Base-by-base conservation (phyloP, 2,797 vertebrate genomes). In the Clarias fuscus region DNA sequence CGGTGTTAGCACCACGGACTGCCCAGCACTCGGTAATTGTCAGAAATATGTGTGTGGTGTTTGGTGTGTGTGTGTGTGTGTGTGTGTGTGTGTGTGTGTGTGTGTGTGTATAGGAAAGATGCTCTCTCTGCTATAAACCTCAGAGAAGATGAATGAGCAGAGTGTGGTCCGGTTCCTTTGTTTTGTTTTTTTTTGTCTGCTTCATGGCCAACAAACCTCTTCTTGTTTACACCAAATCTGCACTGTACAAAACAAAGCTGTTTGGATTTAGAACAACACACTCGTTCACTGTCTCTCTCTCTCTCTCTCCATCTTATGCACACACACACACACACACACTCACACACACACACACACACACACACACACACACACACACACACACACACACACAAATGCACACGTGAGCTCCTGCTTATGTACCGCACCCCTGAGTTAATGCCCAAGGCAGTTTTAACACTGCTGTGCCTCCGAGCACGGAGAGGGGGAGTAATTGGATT, bases 141-240 rank as follows among this genome's bases (percentile, higher is more conserved):
- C 59, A 61, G 27, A 22, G 30, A 88, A 87, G 88, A 90, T 88
- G 82, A 89, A 89, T 88, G 83, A 85, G 88, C 27, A 67, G 85
- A 27, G 82, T 67, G 79, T 72, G 85, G 82, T 84, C 86, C 61
- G 61, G 77, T 86, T 85, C 86, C 84, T 86, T 90, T 89, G 86
- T 88, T 88, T 84, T 84, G 0, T 37, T 37, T 48, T 48, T 53
- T 5, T 64, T 18, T 84, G 85, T 86, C 85, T 82, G 70, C 85
- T 87, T 81, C 78, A 75, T 85, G 81, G 80, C 90, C 85, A 18
- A 72, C 68, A 64, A 85, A 85, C 43, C 67, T 84, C 61, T 70
- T 43, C 78, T 85, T 91, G 90, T 89, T 90, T 89, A 89, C 87
- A 81, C 86, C 87, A 86, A 81, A 85, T 67, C 71, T 68, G 75